Base-by-base conservation (phyloP, 2,888 invertebrate genomes). In the Agonopterix heracliana region DNA sequence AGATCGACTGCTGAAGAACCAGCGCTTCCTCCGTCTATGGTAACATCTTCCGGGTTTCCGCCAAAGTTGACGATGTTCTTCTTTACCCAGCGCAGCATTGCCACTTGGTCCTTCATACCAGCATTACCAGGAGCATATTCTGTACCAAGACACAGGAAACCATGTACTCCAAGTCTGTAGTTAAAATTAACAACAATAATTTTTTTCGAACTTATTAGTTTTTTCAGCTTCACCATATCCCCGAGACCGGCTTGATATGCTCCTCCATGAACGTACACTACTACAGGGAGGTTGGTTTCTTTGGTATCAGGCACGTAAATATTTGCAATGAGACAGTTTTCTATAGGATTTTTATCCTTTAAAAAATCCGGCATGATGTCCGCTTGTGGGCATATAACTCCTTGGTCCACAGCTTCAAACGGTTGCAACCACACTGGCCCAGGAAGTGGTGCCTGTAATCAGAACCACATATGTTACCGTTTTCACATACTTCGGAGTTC, bases 281-380 rank as follows among this genome's bases (percentile, higher is more conserved):
- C 36, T 0, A 72, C 72, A 4, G 71, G 59, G 0, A 64, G 56
- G 3, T 71, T 63, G 1, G 38, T 62, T 46, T 61, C 54, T 35
- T 61, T 45, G 1, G 76, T 80, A 45, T 73, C 64, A 0, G 80
- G 77, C 0, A 75, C 71, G 46, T 64, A 81, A 2, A 84, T 63
- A 54, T 73, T 82, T 2, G 78, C 65, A 7, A 76, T 60, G 0
- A 86, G 66, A 49, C 85, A 86, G 38, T 81, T 70, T 50, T 83
- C 80, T 41, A 64, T 12, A 8, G 2, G 13, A 14, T 41, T 34
- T 26, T 44, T 34, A n/a, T 11, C 38, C 14, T n/a, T 9, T n/a
- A 8, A 13, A 0, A 9, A 12, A 9, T 36, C 34, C 0, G 7
- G 1, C 41, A 13, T 2, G 14, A 13, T 1, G 9, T 12, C 14